Conservation (phyloP, 2,113 vertebrate species). For the Xiphophorus maculatus region DNA sequence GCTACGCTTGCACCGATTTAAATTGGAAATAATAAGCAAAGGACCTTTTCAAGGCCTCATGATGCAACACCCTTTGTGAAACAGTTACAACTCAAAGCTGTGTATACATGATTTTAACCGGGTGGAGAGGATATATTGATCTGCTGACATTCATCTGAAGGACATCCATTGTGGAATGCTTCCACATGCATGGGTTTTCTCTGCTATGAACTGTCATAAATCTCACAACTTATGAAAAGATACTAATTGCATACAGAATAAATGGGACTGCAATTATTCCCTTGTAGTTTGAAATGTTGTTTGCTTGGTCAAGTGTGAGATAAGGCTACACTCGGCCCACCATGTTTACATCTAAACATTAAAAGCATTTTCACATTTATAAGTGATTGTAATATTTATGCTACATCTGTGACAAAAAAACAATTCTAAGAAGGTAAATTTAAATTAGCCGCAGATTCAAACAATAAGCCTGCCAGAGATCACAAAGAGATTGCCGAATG, state of each 20-base stretch:
- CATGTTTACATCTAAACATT: background rate
- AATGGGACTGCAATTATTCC: constrained; percentile 76
- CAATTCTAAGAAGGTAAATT: background rate
- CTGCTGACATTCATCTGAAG: constrained; percentile 63
- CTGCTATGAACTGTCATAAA: constrained; percentile 61
- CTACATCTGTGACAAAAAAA: background rate
- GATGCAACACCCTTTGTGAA: background rate
- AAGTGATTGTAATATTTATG: background rate
- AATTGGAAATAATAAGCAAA: background rate
- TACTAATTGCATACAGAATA: constrained; percentile 67
- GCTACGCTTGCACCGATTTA: background rate
- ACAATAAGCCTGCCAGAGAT: background rate
- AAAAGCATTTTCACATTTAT: background rate
- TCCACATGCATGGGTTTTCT: constrained; percentile 67
- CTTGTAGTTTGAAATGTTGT: constrained; percentile 57
- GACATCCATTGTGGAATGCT: constrained; percentile 52
- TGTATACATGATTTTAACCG: constrained; percentile 38
- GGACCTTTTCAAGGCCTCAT: too few species aligned
- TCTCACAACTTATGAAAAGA: constrained; percentile 67
- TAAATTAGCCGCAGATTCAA: background rate
- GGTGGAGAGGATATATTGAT: constrained; percentile 40
- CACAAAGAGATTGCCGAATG: background rate
- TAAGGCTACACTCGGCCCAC: constrained; percentile 18
- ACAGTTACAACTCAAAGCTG: background rate
- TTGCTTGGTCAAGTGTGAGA: constrained; percentile 45